Base-by-base conservation (phyloP, 2,797 vertebrate species). In the Columba guinea region DNA sequence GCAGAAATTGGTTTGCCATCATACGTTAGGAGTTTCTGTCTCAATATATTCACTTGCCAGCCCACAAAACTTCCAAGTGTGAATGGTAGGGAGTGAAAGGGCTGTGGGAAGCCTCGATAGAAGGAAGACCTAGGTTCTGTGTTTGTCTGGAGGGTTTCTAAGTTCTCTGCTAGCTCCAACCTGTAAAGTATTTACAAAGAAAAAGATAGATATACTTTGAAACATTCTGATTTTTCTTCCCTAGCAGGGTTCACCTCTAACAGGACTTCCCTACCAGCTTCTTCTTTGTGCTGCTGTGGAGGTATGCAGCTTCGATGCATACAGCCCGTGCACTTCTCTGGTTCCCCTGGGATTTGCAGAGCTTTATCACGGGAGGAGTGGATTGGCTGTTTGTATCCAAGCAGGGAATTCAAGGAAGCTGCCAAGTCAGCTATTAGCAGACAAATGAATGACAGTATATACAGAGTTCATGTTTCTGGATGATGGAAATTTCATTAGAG, bases 401-500 rank as follows among this genome's bases (percentile, higher is more conserved):
- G 69, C 32, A 87, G 86, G 67, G 90, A 97, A 94, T 96, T 83
- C 71, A 69, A 94, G 68, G 81, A 95, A 97, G 92, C 81, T 87
- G 65, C 65, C 92, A 91, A 93, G 73, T 87, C 82, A 87, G 89
- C 81, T 92, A 92, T 95, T 96, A 96, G 59, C 56, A 80, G 52
- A 92, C 75, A 97, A 94, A 96, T 84, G 94, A 97, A 94, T 87
- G 89, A 71, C 84, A 86, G 90, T 94, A 86, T 95, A 93, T 95
- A 96, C 93, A 95, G 90, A 97, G 98, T 98, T 98, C 96, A 97
- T 97, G 98, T 98, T 98, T 99, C 98, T 98, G 97, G 97, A 98
- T 97, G 96, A 98, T 98, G 98, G 98, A 99, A 99, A 99, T 99
- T 98, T 99, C 98, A 99, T 99, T 99, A 98, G 98, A 98, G 97